A percentile compares a stretch with the other conserved stretches of the same genome.
These are phyloP conservation scores for Trachops cirrhosus DNA, from an alignment of 2,797 vertebrate species.

Conservation along the genomic window DNA sequence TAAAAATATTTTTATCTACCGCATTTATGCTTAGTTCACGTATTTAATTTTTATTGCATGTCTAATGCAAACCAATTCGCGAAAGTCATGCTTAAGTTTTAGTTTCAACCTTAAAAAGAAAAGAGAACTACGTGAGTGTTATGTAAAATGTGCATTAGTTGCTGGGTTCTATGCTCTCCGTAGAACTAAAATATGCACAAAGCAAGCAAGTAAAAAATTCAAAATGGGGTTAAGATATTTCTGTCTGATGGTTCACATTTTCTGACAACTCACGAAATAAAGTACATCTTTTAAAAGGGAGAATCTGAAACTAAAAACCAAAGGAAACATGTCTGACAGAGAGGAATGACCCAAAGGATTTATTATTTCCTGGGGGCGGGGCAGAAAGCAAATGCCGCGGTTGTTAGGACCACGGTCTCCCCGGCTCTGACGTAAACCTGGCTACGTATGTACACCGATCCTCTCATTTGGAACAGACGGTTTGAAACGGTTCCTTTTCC, in stretches of 20 bases:
- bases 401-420: not conserved
- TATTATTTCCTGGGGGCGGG: not conserved
- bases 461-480: not conserved
- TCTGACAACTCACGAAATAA: slow-evolving; percentile 29
- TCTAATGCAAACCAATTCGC: slow-evolving; percentile 7
- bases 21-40: not conserved
- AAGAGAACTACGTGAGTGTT: not conserved
- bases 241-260: not conserved
- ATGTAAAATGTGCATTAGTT: not conserved
- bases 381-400: not conserved
- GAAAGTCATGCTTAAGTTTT: not conserved
- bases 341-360: not conserved
- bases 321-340: not conserved
- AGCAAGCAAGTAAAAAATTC: not conserved
- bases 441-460: not conserved
- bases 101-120: not conserved
- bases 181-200: not conserved
- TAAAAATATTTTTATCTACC: not conserved
- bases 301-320: slow-evolving; percentile 21
- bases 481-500: not conserved
- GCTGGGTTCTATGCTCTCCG: not conserved
- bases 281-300: not conserved
- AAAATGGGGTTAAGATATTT: slow-evolving; percentile 14
- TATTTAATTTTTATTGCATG: slow-evolving; percentile 31
- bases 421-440: not conserved